Evolutionary conservation across 2,888 invertebrate species (phyloP), one percentile per base, ranked within the genome.

Genomic region (Subacronicta megacephala): DNA sequence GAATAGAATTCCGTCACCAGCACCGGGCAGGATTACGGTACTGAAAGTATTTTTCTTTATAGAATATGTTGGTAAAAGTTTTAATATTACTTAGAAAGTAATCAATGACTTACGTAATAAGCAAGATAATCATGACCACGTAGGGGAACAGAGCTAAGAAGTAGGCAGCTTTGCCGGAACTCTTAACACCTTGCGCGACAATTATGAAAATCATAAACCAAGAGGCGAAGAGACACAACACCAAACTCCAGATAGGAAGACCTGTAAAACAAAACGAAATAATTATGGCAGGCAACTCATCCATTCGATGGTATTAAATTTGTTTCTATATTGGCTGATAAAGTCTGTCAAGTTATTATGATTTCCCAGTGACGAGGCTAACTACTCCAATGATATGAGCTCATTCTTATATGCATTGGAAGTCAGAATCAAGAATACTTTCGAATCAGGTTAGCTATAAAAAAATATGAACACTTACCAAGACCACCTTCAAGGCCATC

Each of bases 121-220:
- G 94, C 40, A 98, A 89, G 29, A 96, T 95, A 56, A 97, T 90
- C 88, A 98, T 95, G 46, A 98, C 96, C 5, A 97, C 95, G 79
- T 97, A 97, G 0, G 98, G 98, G 84, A 98, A 98, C 2, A 98
- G 87, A 0, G 98, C 98, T n/a, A 98, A 96, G 87, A 98, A 97
- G 88, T 98, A 98, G 0, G 98, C 96, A 0, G 96, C 97, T 87
- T 97, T 97, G 41, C 97, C 97, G 0, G 97, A 96, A 78, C 96
- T 97, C 84, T 96, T 96, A 0, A 97, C 96, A 9, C 97, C 97
- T 63, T 95, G 95, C 13, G 96, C 94, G 41, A 97, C 95, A 49
- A 97, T 96, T 6, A 95, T 72, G 80, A 96, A 97, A 33, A 97
- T 95, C 1, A 96, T 83, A 3, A 95, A 46, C 97, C 97, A 97